phyloP scores from a whole-genome alignment of 2,797 vertebrate species.

The Dermochelys coriacea region DNA sequence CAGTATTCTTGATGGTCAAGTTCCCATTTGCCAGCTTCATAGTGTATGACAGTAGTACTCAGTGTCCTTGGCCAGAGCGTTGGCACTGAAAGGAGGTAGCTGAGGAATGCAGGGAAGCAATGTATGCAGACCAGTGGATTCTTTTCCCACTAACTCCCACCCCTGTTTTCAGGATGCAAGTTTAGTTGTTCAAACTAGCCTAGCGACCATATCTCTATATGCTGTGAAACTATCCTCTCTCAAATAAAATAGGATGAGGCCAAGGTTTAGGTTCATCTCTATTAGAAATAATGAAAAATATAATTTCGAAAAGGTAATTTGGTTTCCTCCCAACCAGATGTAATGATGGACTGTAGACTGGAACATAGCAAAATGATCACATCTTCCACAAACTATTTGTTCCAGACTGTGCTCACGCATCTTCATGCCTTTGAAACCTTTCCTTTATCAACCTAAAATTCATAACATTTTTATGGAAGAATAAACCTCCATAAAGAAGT shows the following conservation, averaged over 20 bases:
- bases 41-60: not conserved
- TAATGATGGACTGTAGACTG: not conserved
- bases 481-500: not conserved
- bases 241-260: not conserved
- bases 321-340: not conserved
- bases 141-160: accelerated
- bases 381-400: not conserved
- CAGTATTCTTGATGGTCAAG: not conserved
- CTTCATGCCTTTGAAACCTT: not conserved
- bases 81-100: not conserved
- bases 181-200: not conserved
- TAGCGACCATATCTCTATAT: not conserved
- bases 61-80: accelerated
- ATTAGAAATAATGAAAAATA: not conserved
- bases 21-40: too few relatives aligned
- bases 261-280: not conserved
- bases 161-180: not conserved
- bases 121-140: accelerated
- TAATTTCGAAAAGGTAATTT: not conserved
- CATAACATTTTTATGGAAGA: not conserved
- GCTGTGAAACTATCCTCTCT: not conserved
- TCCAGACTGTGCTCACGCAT: not conserved
- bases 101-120: not conserved
- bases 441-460: accelerated
- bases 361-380: not conserved